phyloP scores from a whole-genome alignment of 2,797 vertebrate species.

The Chaetophractus vellerosus region DNA sequence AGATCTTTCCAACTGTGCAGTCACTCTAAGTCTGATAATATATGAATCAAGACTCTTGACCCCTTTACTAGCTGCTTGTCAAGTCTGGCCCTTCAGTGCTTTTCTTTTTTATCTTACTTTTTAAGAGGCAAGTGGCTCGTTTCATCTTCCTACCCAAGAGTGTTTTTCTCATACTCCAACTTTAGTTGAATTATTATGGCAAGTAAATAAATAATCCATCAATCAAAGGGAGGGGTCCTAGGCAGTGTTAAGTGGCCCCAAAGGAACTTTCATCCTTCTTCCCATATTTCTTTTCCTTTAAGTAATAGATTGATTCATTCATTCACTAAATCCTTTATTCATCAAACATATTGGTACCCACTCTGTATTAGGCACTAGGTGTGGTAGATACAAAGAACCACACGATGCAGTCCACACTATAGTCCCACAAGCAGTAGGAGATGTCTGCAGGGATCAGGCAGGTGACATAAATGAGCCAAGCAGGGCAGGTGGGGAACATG shows the following conservation, averaged over 20 bases:
- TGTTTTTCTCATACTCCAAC: conserved; percentile 1
- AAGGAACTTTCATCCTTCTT: not conserved
- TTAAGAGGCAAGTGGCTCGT: not conserved
- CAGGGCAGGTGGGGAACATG: not conserved
- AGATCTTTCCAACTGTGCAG: not conserved
- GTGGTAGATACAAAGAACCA: not conserved
- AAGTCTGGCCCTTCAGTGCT: conserved; percentile 42
- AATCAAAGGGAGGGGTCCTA: not conserved
- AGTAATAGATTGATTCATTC: not conserved
- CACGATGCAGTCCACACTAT: not conserved
- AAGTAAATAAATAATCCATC: conserved; percentile 40
- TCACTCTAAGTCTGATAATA: not conserved
- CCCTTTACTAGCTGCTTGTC: not conserved
- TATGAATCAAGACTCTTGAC: not conserved
- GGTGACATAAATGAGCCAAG: not conserved
- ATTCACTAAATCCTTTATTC: not conserved
- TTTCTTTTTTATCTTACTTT: conserved; percentile 45
- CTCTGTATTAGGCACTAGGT: not conserved
- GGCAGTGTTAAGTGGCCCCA: not conserved
- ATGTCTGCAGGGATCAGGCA: not conserved
- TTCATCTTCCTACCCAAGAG: conserved; percentile 63
- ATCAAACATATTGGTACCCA: not conserved
- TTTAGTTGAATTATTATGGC: conserved; percentile 50
- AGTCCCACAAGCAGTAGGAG: not conserved
- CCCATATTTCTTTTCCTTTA: conserved; percentile 7